These are phyloP conservation scores for Athalia cordata DNA, from an alignment of 2,888 invertebrate species.

Conservation along the genomic window DNA sequence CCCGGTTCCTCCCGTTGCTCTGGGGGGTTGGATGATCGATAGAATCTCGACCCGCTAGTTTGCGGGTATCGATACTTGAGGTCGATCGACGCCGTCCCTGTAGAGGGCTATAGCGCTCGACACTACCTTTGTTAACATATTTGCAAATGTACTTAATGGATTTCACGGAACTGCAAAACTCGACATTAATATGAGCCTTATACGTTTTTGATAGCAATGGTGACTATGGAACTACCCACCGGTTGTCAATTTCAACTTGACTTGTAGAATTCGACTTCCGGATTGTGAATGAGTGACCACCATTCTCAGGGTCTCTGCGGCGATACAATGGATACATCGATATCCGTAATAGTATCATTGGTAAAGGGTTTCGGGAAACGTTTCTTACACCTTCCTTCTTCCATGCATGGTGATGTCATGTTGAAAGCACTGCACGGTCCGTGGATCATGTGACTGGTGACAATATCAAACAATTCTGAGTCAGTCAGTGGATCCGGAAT, in stretches of 20 bases:
- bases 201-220: constrained; percentile 56
- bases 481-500: constrained; percentile 52
- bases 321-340: constrained; percentile 67
- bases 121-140: constrained; percentile 71
- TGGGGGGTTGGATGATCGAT: too few relatives aligned
- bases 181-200: constrained; percentile 69
- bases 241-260: too few relatives aligned
- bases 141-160: constrained; percentile 71
- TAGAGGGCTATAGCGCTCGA: too few relatives aligned
- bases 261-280: constrained; percentile 54
- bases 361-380: constrained; percentile 55
- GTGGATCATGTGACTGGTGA: constrained; percentile 56
- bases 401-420: constrained; percentile 58
- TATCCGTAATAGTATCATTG: constrained; percentile 61
- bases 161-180: constrained; percentile 70
- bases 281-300: constrained; percentile 52
- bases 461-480: constrained; percentile 53
- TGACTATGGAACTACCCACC: constrained; percentile 55
- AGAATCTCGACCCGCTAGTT: too few relatives aligned
- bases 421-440: constrained; percentile 54
- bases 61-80: too few relatives aligned
- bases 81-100: too few relatives aligned
- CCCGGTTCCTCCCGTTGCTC: too few relatives aligned
- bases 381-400: constrained; percentile 56
- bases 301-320: constrained; percentile 56